A percentile compares a stretch with the other conserved stretches of the same genome.
phyloP scores from a whole-genome alignment of 1,140 invertebrate genomes.

The Macrobrachium rosenbergii region DNA sequence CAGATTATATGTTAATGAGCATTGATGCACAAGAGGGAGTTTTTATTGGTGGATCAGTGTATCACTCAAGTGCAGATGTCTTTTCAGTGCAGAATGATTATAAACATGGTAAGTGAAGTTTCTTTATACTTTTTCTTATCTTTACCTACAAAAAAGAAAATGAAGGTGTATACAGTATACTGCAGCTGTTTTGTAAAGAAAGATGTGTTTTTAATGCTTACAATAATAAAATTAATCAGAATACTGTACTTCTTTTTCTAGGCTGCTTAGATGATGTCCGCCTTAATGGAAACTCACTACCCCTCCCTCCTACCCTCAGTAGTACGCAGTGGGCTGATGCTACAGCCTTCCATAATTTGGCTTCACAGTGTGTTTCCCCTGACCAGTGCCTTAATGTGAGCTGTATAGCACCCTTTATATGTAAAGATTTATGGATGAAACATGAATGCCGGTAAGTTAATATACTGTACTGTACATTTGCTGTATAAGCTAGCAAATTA shows the following conservation, averaged over 20 bases:
- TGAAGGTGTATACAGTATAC: neutral
- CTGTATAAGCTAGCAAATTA: neutral
- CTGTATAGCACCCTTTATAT: constrained; percentile 92
- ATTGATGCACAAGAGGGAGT: constrained; percentile 96
- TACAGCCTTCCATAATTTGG: constrained; percentile 91
- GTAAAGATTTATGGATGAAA: constrained; percentile 96
- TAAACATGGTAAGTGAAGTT: constrained; percentile 81
- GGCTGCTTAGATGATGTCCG: constrained; percentile 88
- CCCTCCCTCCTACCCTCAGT: constrained; percentile 92
- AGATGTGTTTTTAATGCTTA: neutral
- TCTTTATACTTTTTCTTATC: neutral
- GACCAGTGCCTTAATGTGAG: constrained; percentile 93
- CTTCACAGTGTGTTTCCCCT: constrained; percentile 91
- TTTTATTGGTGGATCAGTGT: constrained; percentile 94
- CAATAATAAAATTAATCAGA: no score
- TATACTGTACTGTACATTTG: no score
- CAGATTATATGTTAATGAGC: constrained; percentile 90
- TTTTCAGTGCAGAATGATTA: constrained; percentile 97
- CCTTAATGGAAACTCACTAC: constrained; percentile 91
- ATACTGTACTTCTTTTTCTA: constrained; percentile 67
- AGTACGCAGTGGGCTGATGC: constrained; percentile 95
- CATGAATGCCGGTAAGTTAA: constrained; percentile 97
- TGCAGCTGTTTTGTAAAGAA: neutral
- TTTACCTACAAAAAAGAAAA: no score
- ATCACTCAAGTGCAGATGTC: constrained; percentile 91